Percentiles rank a stretch among this genome's conserved stretches.
phyloP scores from a whole-genome alignment of 2,888 invertebrate species.

The Griposia aprilina region DNA sequence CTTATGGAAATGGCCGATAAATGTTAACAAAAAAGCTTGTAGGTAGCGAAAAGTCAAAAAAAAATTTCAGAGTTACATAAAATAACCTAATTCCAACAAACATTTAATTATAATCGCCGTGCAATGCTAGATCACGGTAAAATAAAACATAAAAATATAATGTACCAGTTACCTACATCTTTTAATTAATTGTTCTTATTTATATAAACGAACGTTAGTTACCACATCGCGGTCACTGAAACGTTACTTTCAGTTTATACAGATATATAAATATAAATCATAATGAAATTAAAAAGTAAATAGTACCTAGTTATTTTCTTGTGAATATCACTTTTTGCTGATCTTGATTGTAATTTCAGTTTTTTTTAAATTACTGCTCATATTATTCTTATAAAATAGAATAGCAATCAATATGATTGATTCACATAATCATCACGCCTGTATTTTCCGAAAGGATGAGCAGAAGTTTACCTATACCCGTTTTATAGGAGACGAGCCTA shows the following conservation, averaged over 20 bases:
- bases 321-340: background rate
- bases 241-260: conserved; percentile 47
- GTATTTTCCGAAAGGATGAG: fast-evolving
- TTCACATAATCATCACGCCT: background rate
- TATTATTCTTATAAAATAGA: background rate
- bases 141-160: conserved; percentile 18
- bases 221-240: conserved; percentile 40
- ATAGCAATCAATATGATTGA: background rate
- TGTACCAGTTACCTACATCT: conserved; percentile 36
- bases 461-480: background rate
- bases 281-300: conserved; percentile 21
- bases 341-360: background rate
- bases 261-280: conserved; percentile 6
- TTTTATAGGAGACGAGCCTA: background rate
- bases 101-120: background rate
- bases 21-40: too few species aligned
- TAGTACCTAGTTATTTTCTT: background rate
- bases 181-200: conserved; percentile 18
- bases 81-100: background rate
- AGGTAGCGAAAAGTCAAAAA: background rate
- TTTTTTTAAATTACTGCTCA: background rate
- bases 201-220: conserved; percentile 36
- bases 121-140: background rate
- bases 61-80: conserved; percentile 9
- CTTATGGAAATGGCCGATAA: background rate